Evolutionary conservation across 2,888 invertebrate species (phyloP).

Genomic region (Euphydryas editha): DNA sequence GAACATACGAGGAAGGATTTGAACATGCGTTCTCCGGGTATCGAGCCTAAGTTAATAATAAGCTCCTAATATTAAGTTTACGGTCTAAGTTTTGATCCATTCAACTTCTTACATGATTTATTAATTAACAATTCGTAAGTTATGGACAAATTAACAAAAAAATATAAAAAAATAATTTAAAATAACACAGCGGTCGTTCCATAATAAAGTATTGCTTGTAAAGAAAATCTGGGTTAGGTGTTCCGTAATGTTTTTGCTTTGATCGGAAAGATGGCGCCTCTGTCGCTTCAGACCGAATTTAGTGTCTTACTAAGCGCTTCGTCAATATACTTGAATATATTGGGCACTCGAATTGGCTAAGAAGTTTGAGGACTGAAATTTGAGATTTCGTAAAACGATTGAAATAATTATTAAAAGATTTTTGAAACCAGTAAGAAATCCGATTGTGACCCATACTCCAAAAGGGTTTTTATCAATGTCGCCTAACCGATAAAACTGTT

Average conservation of each 20-base stretch:
- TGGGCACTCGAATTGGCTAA: no score
- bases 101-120: not conserved
- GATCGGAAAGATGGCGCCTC: not conserved
- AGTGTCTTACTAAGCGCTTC: not conserved
- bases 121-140: not conserved
- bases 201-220: not conserved
- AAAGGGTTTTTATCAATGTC: constrained; percentile 3
- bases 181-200: not conserved
- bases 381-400: no score
- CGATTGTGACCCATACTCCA: not conserved
- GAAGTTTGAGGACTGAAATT: no score
- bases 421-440: not conserved
- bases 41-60: not conserved
- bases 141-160: not conserved
- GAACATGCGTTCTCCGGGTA: not conserved
- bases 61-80: not conserved
- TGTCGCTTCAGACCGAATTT: not conserved
- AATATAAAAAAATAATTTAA: not conserved
- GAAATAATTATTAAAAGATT: not conserved
- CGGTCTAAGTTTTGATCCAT: not conserved
- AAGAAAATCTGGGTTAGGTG: not conserved
- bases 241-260: not conserved
- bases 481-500: constrained; percentile 23
- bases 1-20: not conserved
- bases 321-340: not conserved